Conservation (phyloP, 2,888 invertebrate species). For the Parnassius orleans region DNA sequence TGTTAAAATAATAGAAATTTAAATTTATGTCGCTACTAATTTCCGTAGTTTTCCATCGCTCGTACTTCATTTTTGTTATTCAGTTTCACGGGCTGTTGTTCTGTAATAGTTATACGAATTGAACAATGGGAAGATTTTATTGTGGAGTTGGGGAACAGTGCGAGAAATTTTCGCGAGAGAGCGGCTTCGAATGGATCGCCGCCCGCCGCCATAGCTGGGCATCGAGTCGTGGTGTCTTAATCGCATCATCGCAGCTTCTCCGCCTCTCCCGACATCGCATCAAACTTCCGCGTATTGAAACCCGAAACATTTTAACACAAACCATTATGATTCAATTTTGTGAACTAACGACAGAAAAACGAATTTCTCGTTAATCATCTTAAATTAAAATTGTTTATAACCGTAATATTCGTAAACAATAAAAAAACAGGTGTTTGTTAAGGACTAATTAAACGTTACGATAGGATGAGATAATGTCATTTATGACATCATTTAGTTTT, state of each 20-base stretch:
- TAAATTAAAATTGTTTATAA: slow-evolving; percentile 39
- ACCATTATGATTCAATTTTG: slow-evolving; percentile 44
- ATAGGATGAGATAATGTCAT: too few relatives aligned
- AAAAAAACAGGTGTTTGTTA: too few relatives aligned
- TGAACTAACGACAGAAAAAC: slow-evolving; percentile 30
- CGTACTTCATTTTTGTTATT: slow-evolving; percentile 43
- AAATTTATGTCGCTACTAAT: slow-evolving; percentile 1
- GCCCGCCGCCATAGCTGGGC: slow-evolving; percentile 78
- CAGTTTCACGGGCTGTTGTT: slow-evolving; percentile 72
- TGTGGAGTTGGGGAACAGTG: slow-evolving; percentile 67
- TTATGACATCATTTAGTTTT: too few relatives aligned
- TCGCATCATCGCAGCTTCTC: slow-evolving; percentile 83
- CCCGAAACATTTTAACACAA: slow-evolving; percentile 62
- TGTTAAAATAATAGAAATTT: too few relatives aligned
- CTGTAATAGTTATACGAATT: slow-evolving; percentile 75
- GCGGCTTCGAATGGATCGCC: slow-evolving; percentile 61
- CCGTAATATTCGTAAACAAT: neutral
- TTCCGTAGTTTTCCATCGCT: slow-evolving; percentile 9
- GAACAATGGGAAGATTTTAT: slow-evolving; percentile 72
- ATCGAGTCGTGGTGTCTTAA: slow-evolving; percentile 85
- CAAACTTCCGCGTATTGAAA: slow-evolving; percentile 39
- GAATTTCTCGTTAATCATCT: slow-evolving; percentile 61
- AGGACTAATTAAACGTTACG: too few relatives aligned
- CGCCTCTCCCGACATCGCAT: slow-evolving; percentile 41
- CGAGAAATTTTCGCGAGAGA: slow-evolving; percentile 75